Conservation (phyloP, 1,140 invertebrate species). For the Yoshiicerus persimilis region DNA sequence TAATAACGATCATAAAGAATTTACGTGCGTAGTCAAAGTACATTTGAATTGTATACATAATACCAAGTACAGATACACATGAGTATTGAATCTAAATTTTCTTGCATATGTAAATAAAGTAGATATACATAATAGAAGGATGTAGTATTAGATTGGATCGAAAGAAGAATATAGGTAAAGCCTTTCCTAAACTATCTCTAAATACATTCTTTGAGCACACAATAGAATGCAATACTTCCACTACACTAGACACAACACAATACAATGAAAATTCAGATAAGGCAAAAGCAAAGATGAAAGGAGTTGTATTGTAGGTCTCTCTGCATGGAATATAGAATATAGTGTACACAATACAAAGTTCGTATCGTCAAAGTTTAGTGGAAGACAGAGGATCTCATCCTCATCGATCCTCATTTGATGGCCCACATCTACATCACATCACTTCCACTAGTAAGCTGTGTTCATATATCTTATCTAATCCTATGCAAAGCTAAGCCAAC, state of each 20-base stretch:
- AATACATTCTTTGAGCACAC: background rate
- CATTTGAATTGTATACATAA: background rate
- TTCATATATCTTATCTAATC: conserved; percentile 9
- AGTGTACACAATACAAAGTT: background rate
- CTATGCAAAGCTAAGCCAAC: background rate
- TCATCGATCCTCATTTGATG: conserved; percentile 26
- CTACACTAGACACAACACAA: background rate
- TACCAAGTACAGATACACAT: background rate
- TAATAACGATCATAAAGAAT: background rate
- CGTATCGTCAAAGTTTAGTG: background rate
- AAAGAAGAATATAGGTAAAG: background rate
- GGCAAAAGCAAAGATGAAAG: conserved; percentile 13
- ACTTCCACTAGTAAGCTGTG: background rate
- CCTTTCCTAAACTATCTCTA: background rate
- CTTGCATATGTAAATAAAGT: background rate
- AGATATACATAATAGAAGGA: background rate
- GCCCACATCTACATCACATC: conserved; percentile 13
- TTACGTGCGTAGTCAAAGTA: background rate
- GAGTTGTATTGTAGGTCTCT: background rate
- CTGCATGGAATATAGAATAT: background rate
- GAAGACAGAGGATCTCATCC: conserved; percentile 21
- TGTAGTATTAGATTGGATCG: background rate
- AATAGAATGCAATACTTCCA: conserved; percentile 14
- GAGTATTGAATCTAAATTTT: background rate
- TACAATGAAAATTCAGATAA: conserved; percentile 23